Evolutionary conservation across 2,888 invertebrate genomes (phyloP).

Genomic region (Rhagonycha fulva): DNA sequence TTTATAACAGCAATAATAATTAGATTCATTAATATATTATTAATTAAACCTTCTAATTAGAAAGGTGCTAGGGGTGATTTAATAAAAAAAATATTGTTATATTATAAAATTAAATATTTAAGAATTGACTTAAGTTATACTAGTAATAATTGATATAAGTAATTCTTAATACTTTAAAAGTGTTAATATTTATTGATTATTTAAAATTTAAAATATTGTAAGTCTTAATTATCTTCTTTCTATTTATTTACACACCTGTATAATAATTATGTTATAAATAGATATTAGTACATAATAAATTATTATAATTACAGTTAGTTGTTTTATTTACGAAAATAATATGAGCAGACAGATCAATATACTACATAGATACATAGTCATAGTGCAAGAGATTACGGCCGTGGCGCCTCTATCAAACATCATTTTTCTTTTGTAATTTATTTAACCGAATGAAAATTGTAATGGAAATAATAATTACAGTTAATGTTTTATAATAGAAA

Average conservation of each 20-base stretch:
- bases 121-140: constrained; percentile 4
- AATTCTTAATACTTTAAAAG: neutral
- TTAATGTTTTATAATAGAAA: neutral
- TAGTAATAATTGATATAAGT: neutral
- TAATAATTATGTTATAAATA: constrained; percentile 11
- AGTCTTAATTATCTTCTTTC: constrained; percentile 6
- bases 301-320: constrained; percentile 5
- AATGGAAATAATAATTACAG: neutral
- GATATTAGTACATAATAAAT: constrained; percentile 10
- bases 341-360: no score
- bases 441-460: neutral
- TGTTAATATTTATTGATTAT: constrained; percentile 2
- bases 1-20: neutral
- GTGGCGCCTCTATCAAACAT: neutral
- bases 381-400: neutral
- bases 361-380: neutral
- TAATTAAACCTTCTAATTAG: neutral
- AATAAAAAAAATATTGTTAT: constrained; percentile 14
- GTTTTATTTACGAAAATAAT: neutral
- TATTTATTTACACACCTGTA: constrained; percentile 14
- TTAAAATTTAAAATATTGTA: constrained; percentile 3
- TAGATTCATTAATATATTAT: constrained; percentile 3
- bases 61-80: constrained; percentile 9
- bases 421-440: neutral
- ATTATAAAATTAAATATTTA: constrained; percentile 11